phyloP scores from a whole-genome alignment of 2,797 vertebrate genomes.

The Xiphorhynchus erythropygius region DNA sequence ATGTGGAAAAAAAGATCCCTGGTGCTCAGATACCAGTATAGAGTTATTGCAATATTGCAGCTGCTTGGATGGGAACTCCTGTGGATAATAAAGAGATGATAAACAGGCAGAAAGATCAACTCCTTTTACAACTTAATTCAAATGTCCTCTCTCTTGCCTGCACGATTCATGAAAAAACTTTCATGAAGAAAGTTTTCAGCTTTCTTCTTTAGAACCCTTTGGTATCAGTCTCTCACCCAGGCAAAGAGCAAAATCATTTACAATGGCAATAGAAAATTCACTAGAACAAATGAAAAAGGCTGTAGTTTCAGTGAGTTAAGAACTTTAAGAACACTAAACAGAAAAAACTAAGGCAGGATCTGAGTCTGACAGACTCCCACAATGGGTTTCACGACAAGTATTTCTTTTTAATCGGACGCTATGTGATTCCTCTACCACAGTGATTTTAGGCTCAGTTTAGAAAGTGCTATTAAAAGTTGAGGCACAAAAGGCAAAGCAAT shows the following conservation, averaged over 20 bases:
- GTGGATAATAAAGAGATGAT: background rate
- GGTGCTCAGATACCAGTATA: background rate
- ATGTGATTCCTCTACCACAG: background rate
- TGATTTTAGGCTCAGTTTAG: background rate
- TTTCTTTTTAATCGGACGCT: background rate
- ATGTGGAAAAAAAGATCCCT: background rate
- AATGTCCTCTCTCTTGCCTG: background rate
- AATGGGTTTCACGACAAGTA: background rate
- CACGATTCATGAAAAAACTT: background rate
- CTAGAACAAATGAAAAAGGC: constrained; percentile 14
- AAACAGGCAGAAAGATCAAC: background rate
- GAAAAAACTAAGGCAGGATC: background rate
- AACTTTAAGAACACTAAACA: background rate
- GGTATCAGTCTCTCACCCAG: background rate
- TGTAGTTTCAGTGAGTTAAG: background rate
- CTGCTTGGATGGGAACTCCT: background rate
- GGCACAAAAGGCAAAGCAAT: background rate
- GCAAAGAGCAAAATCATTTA: constrained; percentile 36
- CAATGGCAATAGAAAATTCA: background rate
- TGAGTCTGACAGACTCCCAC: background rate
- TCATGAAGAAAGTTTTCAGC: background rate
- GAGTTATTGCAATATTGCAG: background rate
- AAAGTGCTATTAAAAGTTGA: background rate
- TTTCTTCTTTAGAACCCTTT: background rate
- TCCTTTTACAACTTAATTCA: background rate